Base-by-base conservation (phyloP, 2,797 vertebrate species). In the Poeciliopsis infans region DNA sequence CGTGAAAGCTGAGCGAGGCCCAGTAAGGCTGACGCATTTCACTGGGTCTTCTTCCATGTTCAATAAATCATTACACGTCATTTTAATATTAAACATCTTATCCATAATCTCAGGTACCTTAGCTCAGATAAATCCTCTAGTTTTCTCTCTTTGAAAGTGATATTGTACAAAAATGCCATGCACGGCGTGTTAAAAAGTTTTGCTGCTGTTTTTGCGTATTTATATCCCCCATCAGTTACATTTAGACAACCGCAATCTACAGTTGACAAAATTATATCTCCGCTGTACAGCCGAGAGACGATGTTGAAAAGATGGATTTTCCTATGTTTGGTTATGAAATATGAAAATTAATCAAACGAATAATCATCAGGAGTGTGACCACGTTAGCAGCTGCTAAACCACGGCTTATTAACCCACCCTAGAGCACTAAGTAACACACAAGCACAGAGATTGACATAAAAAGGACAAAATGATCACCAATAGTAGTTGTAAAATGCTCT, bases 81-180 rank as follows among this genome's bases (percentile, higher is more conserved):
- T 81, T 80, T 87, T 36, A 83, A 83, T 77, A 87, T 85, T 80
- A 83, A 69, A 83, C 71, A 68, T 76, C 76, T 85, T 77, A 84
- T 75, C 85, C 72, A 79, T 15, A 61, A 86, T 75, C 80, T 89
- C 82, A 0, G 80, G 88, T 92, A 92, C 89, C 87, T 90, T 89
- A 79, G 82, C 87, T 83, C 83, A 78, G 83, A 79, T 82, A 82
- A 86, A 85, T 53, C 78, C 86, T 88, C 84, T 28, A 77, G 79
- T 81, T 78, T 61, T 83, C 74, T 79, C 79, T 87, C 88, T 89
- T 92, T 90, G 84, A 90, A 93, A 93, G 91, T 91, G 89, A 93
- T 91, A 91, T 90, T 88, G 87, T 94, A 95, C 91, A 94, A 94
- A 94, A 91, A 95, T 92, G 92, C 95, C 94, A 94, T 92, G 92